Percentiles rank a stretch among this genome's conserved stretches.
phyloP scores from a whole-genome alignment of 2,113 vertebrate genomes.

The Bujurquina vittata region DNA sequence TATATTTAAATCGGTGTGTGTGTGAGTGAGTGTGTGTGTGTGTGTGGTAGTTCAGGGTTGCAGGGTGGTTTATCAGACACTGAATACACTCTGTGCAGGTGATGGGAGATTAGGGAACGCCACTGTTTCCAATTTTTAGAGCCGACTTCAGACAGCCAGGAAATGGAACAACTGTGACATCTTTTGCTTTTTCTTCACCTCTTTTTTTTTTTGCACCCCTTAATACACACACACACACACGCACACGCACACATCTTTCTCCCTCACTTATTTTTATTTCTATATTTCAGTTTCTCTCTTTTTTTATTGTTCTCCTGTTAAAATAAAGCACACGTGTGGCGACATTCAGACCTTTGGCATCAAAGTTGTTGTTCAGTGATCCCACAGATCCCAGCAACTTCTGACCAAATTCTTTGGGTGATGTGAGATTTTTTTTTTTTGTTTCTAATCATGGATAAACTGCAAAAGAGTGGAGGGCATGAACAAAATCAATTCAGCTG shows the following conservation, averaged over 20 bases:
- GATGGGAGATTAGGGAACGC: constrained; percentile 75
- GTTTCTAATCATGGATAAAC: constrained; percentile 10
- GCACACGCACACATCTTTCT: neutral
- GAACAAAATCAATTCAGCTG: constrained; percentile 48
- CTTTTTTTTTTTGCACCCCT: neutral
- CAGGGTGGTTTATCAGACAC: constrained; percentile 58
- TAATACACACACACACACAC: no score
- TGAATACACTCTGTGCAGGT: constrained; percentile 56
- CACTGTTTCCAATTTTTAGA: constrained; percentile 76
- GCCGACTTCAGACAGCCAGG: constrained; percentile 53
- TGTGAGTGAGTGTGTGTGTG: constrained; percentile 5
- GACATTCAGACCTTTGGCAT: fast-evolving
- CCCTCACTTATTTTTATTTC: neutral
- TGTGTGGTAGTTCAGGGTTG: constrained; percentile 34
- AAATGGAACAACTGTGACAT: constrained; percentile 59
- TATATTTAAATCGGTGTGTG: constrained; percentile 64
- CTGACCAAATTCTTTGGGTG: neutral
- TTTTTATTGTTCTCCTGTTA: neutral
- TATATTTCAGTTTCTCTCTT: neutral
- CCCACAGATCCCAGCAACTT: neutral
- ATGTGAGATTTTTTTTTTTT: neutral
- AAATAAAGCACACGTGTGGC: neutral
- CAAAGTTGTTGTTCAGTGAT: neutral
- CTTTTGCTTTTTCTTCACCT: constrained; percentile 28
- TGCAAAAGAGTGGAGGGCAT: constrained; percentile 30